Percentiles rank a stretch among this genome's conserved stretches.
Evolutionary conservation across 2,797 vertebrate genomes (phyloP).

Genomic region (Gadopsis bispinosus): DNA sequence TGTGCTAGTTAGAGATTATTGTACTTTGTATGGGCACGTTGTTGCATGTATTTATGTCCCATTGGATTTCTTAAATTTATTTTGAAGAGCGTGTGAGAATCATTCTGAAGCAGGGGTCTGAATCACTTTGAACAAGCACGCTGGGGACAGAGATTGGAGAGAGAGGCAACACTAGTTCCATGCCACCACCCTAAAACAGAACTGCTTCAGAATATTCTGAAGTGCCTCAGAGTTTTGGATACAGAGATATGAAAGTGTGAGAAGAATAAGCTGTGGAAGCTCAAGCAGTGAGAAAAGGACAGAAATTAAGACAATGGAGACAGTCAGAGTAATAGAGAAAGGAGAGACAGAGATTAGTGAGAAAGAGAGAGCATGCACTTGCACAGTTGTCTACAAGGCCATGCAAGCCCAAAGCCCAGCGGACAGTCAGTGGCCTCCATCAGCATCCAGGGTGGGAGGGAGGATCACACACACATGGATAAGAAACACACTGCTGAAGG

Average conservation of each 20-base stretch:
- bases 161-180: conserved; percentile 99
- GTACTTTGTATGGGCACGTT: not conserved
- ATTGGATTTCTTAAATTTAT: not conserved
- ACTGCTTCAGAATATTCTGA: conserved; percentile 99
- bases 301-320: conserved; percentile 54
- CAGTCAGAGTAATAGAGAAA: conserved; percentile 41
- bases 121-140: conserved; percentile 89
- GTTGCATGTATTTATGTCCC: conserved; percentile 29
- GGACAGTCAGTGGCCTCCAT: conserved; percentile 80
- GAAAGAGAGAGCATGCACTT: conserved; percentile 85
- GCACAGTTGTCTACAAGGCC: conserved; percentile 85
- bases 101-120: conserved; percentile 96
- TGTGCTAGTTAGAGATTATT: conserved; percentile 24
- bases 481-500: conserved; percentile 72
- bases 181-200: conserved; percentile 99
- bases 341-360: conserved; percentile 63
- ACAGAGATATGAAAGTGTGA: conserved; percentile 85
- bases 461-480: conserved; percentile 69
- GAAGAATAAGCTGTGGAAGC: conserved; percentile 93
- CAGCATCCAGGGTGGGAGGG: conserved; percentile 70
- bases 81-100: conserved; percentile 73
- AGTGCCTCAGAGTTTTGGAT: conserved; percentile 88
- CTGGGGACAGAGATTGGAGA: conserved; percentile 94
- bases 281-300: conserved; percentile 86
- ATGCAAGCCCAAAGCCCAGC: conserved; percentile 92